Conservation (phyloP, 2,888 invertebrate species). For the Andrena hattorfiana region DNA sequence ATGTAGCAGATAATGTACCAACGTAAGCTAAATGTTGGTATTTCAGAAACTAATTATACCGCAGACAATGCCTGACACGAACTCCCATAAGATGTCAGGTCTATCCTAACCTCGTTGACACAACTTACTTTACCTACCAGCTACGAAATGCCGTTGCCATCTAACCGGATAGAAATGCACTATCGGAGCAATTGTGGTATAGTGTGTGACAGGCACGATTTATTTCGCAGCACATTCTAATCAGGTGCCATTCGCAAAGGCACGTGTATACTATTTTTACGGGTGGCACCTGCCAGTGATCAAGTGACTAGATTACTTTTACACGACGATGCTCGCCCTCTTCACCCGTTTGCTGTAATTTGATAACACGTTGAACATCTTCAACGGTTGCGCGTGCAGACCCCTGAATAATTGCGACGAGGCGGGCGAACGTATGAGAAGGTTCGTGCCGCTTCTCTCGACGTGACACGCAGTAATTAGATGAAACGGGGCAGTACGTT, state of each 20-base stretch:
- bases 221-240: constrained; percentile 43
- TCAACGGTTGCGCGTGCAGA: neutral
- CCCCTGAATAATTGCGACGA: neutral
- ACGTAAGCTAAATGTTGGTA: too few species aligned
- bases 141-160: too few species aligned
- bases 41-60: too few species aligned
- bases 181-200: too few species aligned
- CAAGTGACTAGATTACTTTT: constrained; percentile 28
- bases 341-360: constrained; percentile 20
- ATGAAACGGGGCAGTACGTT: constrained; percentile 71
- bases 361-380: neutral
- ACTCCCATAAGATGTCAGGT: too few species aligned
- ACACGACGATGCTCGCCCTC: constrained; percentile 18
- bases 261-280: constrained; percentile 35
- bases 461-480: constrained; percentile 57
- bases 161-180: too few species aligned
- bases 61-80: too few species aligned
- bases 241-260: constrained; percentile 40
- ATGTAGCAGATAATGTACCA: too few species aligned
- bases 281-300: constrained; percentile 36
- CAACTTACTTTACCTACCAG: too few species aligned
- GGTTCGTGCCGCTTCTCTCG: constrained; percentile 32
- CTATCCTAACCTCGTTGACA: too few species aligned
- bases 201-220: constrained; percentile 17
- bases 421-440: constrained; percentile 14